Percentiles rank a stretch among this genome's conserved stretches.
Conservation (phyloP, 2,888 invertebrate species). For the Euplagia quadripunctaria region DNA sequence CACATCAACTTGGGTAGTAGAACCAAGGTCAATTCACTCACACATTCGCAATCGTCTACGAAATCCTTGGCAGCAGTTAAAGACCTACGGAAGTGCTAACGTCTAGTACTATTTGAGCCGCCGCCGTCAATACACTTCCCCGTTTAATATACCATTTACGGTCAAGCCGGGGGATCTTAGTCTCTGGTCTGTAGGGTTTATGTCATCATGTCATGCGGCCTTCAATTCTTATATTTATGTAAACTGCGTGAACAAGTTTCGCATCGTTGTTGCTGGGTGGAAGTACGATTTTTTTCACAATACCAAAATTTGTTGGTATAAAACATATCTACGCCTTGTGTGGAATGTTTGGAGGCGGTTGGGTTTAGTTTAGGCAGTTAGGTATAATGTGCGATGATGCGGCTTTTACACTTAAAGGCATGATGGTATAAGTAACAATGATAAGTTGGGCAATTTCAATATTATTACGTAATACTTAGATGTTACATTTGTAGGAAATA, state of each 20-base stretch:
- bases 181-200: conserved; percentile 67
- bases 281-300: conserved; percentile 48
- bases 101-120: conserved; percentile 66
- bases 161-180: conserved; percentile 50
- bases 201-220: conserved; percentile 77
- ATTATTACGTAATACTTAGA: not conserved
- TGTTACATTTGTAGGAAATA: not conserved
- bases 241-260: conserved; percentile 70
- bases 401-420: not conserved
- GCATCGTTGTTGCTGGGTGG: conserved; percentile 53
- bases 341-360: conserved; percentile 24
- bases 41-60: conserved; percentile 72
- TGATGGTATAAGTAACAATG: not conserved
- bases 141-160: conserved; percentile 40
- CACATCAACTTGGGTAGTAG: conserved; percentile 71
- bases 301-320: conserved; percentile 35
- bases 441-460: not conserved
- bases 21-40: conserved; percentile 77
- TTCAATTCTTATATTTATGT: conserved; percentile 75
- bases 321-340: conserved; percentile 34
- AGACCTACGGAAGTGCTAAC: conserved; percentile 79
- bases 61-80: conserved; percentile 80
- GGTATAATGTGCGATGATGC: conserved; percentile 9
- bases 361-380: conserved; percentile 22
- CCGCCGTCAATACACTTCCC: conserved; percentile 65